Conservation (phyloP, 2,888 invertebrate genomes). For the Drosophila subquinaria region DNA sequence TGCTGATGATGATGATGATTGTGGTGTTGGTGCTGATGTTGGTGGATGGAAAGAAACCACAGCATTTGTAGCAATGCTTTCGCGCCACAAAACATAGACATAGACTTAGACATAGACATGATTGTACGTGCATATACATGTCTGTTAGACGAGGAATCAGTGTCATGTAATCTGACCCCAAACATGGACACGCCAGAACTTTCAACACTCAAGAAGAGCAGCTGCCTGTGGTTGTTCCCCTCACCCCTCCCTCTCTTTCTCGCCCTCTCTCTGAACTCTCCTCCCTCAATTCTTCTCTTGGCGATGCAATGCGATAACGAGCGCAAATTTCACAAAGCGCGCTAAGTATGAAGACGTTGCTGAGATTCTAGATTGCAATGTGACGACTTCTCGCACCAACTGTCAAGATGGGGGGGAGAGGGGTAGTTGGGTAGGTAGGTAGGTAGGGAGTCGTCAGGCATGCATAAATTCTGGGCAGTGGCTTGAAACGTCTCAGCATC, state of each 20-base stretch:
- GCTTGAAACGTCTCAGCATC: conserved; percentile 76
- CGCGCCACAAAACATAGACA: conserved; percentile 39
- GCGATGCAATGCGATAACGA: conserved; percentile 77
- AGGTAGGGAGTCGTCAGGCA: conserved; percentile 51
- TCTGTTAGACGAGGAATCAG: conserved; percentile 77
- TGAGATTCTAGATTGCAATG: conserved; percentile 77
- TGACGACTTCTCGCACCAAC: conserved; percentile 62
- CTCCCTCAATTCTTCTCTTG: not conserved
- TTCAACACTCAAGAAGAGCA: conserved; percentile 71
- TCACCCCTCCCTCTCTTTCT: not conserved
- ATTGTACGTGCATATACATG: conserved; percentile 50
- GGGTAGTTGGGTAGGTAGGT: too few species aligned
- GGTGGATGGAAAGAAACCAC: conserved; percentile 48
- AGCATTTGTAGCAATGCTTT: conserved; percentile 66
- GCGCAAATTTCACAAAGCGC: conserved; percentile 77
- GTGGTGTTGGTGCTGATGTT: conserved; percentile 36
- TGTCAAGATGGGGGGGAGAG: conserved; percentile 21
- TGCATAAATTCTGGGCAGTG: conserved; percentile 76
- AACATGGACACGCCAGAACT: conserved; percentile 81
- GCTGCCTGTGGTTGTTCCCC: conserved; percentile 14
- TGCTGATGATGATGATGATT: conserved; percentile 41
- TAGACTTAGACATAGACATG: conserved; percentile 50
- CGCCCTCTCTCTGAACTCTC: not conserved
- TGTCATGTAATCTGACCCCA: conserved; percentile 80
- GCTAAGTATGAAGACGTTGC: conserved; percentile 78